phyloP scores from a whole-genome alignment of 2,797 vertebrate genomes.

The Platyrinchus mystaceus region DNA sequence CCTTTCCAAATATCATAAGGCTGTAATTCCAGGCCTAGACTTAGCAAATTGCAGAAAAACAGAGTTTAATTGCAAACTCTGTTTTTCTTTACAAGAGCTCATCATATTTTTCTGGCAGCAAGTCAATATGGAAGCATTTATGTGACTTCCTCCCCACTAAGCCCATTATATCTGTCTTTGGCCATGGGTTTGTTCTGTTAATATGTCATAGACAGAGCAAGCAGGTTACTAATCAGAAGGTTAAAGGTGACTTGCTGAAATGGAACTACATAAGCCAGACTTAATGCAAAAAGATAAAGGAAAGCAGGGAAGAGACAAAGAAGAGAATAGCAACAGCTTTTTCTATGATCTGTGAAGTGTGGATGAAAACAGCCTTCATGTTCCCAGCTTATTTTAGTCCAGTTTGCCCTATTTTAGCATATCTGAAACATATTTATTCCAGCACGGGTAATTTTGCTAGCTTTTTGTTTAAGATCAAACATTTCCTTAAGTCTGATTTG shows the following conservation, averaged over 20 bases:
- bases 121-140: background rate
- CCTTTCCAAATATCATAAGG: background rate
- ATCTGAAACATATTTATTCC: background rate
- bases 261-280: background rate
- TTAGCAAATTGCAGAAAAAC: background rate
- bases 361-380: background rate
- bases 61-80: background rate
- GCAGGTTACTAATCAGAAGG: background rate
- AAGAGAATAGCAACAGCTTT: background rate
- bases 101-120: background rate
- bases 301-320: background rate
- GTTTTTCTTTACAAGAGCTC: background rate
- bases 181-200: background rate
- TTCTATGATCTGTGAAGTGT: background rate
- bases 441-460: background rate
- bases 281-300: constrained; percentile 6
- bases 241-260: constrained; percentile 17
- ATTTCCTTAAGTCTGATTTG: background rate
- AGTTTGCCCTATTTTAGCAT: background rate
- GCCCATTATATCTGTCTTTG: background rate
- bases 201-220: background rate
- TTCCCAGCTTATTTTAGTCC: background rate
- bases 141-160: background rate
- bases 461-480: background rate
- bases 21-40: background rate